These are phyloP conservation scores for Lemur catta DNA, from an alignment of 2,797 vertebrate genomes.

Conservation along the genomic window DNA sequence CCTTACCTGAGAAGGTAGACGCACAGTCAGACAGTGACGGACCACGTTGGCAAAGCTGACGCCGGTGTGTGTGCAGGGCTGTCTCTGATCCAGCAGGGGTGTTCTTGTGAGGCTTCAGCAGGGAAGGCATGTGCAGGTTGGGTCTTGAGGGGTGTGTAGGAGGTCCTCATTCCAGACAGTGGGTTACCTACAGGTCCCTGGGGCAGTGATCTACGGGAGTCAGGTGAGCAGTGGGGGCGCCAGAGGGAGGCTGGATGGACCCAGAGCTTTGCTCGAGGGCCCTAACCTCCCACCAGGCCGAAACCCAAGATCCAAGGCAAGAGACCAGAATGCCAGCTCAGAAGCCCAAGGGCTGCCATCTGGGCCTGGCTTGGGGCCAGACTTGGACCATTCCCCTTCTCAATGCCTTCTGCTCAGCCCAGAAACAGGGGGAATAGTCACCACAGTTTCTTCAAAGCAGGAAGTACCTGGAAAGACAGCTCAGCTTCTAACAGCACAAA, in stretches of 20 bases:
- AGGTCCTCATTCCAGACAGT: background rate
- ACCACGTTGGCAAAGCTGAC: background rate
- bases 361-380: background rate
- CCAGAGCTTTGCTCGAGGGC: background rate
- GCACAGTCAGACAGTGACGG: background rate
- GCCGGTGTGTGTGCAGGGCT: background rate
- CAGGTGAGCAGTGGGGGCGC: background rate
- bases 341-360: background rate
- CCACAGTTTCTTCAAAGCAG: background rate
- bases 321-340: background rate
- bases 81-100: background rate
- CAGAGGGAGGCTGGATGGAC: background rate
- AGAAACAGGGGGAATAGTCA: background rate
- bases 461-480: slow-evolving; percentile 52
- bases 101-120: background rate
- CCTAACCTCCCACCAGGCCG: background rate
- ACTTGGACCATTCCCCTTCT: slow-evolving; percentile 42
- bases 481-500: background rate
- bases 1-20: background rate
- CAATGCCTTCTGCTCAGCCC: slow-evolving; percentile 63
- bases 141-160: background rate
- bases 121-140: background rate
- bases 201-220: background rate
- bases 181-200: background rate
- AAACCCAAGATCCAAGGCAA: background rate